Percentiles rank a stretch among this genome's conserved stretches.
Conservation (phyloP, 2,113 vertebrate species). For the Tragelaphus scriptus region DNA sequence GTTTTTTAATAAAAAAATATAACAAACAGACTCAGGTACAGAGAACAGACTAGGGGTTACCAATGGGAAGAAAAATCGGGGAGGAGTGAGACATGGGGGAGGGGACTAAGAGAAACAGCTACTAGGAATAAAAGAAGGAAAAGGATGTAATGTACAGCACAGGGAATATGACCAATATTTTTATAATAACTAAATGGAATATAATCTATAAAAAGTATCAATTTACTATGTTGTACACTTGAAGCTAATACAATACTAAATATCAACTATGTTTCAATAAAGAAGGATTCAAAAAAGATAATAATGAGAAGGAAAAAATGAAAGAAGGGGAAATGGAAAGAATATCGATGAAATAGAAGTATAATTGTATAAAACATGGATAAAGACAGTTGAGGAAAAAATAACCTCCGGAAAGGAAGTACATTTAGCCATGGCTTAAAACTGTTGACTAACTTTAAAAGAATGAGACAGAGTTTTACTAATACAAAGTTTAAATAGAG, state of each 20-base stretch:
- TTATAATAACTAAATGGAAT: neutral
- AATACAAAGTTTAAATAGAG: neutral
- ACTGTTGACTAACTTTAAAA: neutral
- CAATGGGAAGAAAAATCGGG: neutral
- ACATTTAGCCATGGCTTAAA: neutral
- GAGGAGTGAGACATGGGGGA: neutral
- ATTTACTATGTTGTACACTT: neutral
- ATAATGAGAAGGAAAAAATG: neutral
- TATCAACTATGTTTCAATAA: neutral
- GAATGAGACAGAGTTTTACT: neutral
- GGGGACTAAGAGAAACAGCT: neutral
- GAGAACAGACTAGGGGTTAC: neutral
- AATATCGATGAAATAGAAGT: neutral
- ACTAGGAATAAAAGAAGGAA: neutral
- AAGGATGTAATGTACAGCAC: neutral
- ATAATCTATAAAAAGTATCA: neutral
- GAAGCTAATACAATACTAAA: neutral
- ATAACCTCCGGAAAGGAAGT: neutral
- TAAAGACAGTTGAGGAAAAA: neutral
- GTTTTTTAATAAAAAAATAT: neutral
- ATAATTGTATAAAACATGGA: neutral
- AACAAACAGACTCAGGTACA: neutral
- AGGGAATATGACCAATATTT: neutral
- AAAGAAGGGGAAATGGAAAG: neutral
- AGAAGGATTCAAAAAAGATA: neutral